phyloP scores from a whole-genome alignment of 1,140 invertebrate species.

The Frieseomelitta varia region DNA sequence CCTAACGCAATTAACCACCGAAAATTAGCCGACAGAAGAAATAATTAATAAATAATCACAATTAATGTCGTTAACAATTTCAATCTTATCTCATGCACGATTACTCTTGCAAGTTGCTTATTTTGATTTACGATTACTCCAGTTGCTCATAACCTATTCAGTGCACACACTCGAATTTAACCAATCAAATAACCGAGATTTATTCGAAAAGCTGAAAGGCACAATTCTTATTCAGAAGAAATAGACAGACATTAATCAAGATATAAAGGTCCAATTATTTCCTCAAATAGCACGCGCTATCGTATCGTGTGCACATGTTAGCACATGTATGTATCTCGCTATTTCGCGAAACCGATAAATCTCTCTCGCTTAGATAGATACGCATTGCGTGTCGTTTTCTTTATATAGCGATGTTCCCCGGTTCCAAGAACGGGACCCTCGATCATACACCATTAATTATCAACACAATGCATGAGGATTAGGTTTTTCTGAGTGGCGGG shows the following conservation, averaged over 20 bases:
- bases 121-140: not conserved
- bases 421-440: slow-evolving; percentile 47
- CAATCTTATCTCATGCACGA: not conserved
- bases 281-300: not conserved
- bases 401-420: not conserved
- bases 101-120: not conserved
- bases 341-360: slow-evolving; percentile 54
- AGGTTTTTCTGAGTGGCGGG: slow-evolving; percentile 62
- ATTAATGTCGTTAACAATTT: not conserved
- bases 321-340: not conserved
- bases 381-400: slow-evolving; percentile 34
- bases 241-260: not conserved
- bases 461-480: slow-evolving; percentile 70
- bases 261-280: slow-evolving; percentile 19
- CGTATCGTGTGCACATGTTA: too few species aligned
- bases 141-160: not conserved
- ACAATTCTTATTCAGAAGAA: not conserved
- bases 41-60: not conserved
- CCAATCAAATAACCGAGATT: not conserved
- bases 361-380: slow-evolving; percentile 52
- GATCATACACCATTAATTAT: slow-evolving; percentile 71
- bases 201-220: not conserved
- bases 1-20: slow-evolving; percentile 43
- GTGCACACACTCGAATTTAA: not conserved
- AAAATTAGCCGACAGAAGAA: slow-evolving; percentile 22